phyloP scores from a whole-genome alignment of 92 coral and sea anemone genomes.

The Porites rus region DNA sequence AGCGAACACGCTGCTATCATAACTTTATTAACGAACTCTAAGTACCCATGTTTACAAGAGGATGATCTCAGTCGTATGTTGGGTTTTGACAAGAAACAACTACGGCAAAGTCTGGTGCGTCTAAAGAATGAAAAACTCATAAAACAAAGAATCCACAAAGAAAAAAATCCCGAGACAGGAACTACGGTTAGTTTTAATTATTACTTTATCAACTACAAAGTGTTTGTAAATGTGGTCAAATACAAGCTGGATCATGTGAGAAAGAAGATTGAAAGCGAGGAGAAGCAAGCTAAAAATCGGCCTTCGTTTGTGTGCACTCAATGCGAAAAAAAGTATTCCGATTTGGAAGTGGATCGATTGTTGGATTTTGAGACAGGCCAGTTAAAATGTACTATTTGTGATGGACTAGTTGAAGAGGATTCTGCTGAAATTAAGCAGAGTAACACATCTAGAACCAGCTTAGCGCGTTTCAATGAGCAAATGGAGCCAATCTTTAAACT shows the following conservation, averaged over 20 bases:
- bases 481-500: slow-evolving; percentile 86
- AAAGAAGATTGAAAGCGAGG: slow-evolving; percentile 98
- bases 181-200: slow-evolving; percentile 82
- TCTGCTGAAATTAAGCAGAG: slow-evolving; percentile 82
- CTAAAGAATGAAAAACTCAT: slow-evolving; percentile 96
- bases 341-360: slow-evolving; percentile 91
- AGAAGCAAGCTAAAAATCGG: slow-evolving; percentile 94
- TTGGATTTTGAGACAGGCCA: slow-evolving; percentile 78
- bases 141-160: slow-evolving; percentile 90
- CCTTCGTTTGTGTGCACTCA: slow-evolving; percentile 93
- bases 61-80: slow-evolving; percentile 88
- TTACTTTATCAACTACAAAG: slow-evolving; percentile 93
- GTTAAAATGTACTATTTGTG: slow-evolving; percentile 84
- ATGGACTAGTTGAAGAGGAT: slow-evolving; percentile 94
- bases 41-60: slow-evolving; percentile 92
- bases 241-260: slow-evolving; percentile 95
- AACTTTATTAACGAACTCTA: slow-evolving; percentile 85
- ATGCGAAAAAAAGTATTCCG: slow-evolving; percentile 87
- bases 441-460: slow-evolving; percentile 82
- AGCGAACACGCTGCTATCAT: slow-evolving; percentile 87
- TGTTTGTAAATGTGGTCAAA: slow-evolving; percentile 96
- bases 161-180: slow-evolving; percentile 92
- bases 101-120: slow-evolving; percentile 79
- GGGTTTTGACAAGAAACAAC: slow-evolving; percentile 93
- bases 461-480: slow-evolving; percentile 95